Percentiles rank a stretch among this genome's conserved stretches.
phyloP scores from a whole-genome alignment of 2,888 invertebrate genomes.

The Lypha dubia region DNA sequence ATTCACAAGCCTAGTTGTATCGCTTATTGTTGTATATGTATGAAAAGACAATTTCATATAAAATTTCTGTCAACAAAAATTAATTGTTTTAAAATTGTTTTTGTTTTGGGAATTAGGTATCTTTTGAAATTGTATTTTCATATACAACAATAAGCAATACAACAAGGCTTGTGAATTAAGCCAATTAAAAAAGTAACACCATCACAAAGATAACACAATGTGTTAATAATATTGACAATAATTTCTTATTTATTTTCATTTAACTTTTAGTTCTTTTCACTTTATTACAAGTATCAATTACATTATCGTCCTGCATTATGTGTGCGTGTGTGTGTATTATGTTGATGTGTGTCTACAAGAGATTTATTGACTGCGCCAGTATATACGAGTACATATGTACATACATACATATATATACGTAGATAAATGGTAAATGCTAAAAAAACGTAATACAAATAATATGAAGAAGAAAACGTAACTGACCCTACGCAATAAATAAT shows the following conservation, averaged over 20 bases:
- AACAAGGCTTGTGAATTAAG: too few relatives aligned
- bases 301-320: constrained; percentile 7
- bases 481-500: constrained; percentile 66
- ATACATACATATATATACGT: too few relatives aligned
- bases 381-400: too few relatives aligned
- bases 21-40: too few relatives aligned
- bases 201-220: not conserved
- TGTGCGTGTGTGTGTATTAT: not conserved
- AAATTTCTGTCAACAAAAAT: too few relatives aligned
- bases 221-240: constrained; percentile 35
- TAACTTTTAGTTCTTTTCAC: not conserved
- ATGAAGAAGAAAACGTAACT: constrained; percentile 39
- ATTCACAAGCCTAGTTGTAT: too few relatives aligned
- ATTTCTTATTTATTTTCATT: constrained; percentile 13
- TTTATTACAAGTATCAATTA: constrained; percentile 12
- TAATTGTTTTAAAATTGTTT: too few relatives aligned
- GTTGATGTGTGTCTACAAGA: not conserved
- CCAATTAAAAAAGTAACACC: constrained; percentile 4
- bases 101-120: too few relatives aligned
- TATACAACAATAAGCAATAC: too few relatives aligned
- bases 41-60: too few relatives aligned
- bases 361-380: not conserved
- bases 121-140: too few relatives aligned
- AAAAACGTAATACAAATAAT: not conserved
- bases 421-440: constrained; percentile 1